phyloP scores from a whole-genome alignment of 1,140 invertebrate genomes.

The Heliothis virescens region DNA sequence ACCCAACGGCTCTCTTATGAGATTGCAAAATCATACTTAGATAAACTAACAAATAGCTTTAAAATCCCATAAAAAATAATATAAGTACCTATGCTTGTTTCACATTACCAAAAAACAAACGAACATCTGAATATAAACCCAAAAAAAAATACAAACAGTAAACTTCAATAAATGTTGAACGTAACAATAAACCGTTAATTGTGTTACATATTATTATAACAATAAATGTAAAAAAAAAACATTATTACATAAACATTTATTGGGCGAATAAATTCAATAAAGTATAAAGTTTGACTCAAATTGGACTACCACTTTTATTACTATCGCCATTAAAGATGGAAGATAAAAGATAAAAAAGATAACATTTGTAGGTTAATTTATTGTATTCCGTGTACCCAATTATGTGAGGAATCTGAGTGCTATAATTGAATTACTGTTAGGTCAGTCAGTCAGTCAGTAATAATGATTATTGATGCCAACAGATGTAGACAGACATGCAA shows the following conservation, averaged over 20 bases:
- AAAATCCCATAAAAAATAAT: no score
- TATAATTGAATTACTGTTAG: not conserved
- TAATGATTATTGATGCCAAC: not conserved
- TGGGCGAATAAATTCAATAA: not conserved
- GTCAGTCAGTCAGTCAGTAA: no score
- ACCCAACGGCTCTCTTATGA: no score
- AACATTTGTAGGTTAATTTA: slow-evolving; percentile 26
- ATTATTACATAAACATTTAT: slow-evolving; percentile 16
- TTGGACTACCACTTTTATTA: slow-evolving; percentile 10
- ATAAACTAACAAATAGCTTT: no score
- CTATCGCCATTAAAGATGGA: slow-evolving; percentile 7
- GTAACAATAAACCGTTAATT: slow-evolving; percentile 9
- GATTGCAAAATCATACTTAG: no score
- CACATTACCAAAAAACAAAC: no score
- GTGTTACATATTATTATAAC: not conserved
- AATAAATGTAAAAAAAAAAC: slow-evolving; percentile 4
- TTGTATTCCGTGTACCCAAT: not conserved
- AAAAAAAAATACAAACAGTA: not conserved
- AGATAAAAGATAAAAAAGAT: slow-evolving; percentile 31
- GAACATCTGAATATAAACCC: not conserved
- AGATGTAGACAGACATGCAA: no score
- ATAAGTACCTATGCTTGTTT: no score
- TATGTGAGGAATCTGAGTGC: not conserved
- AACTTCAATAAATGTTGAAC: not conserved
- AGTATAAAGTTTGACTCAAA: not conserved